Evolutionary conservation across 2,113 vertebrate species (phyloP).

Genomic region (Cebidichthys violaceus): DNA sequence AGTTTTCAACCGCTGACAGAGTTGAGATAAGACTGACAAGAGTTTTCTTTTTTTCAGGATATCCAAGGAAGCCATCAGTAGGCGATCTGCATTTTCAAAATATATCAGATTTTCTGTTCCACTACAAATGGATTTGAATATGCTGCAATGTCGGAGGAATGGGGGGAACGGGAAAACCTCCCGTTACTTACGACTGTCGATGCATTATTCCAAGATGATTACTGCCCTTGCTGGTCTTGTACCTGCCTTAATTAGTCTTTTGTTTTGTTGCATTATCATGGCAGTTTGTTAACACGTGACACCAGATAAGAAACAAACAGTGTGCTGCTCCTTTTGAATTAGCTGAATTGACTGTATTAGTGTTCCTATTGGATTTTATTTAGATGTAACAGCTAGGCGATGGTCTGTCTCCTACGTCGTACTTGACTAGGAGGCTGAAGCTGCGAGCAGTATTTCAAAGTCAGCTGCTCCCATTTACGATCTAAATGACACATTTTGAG

Average conservation of each 20-base stretch:
- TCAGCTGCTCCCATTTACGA: neutral
- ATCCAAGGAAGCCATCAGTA: neutral
- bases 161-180: neutral
- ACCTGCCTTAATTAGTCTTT: neutral
- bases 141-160: neutral
- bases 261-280: neutral
- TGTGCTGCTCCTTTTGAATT: neutral
- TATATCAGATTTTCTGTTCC: neutral
- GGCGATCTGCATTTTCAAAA: neutral
- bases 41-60: neutral
- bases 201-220: neutral
- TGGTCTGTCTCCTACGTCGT: neutral
- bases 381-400: neutral
- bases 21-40: neutral
- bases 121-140: neutral
- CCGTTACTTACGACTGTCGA: neutral
- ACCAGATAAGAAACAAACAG: neutral
- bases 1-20: neutral
- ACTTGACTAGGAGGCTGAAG: neutral
- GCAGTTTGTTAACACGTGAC: conserved; percentile 5
- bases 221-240: neutral
- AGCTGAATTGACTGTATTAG: neutral
- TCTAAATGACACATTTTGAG: neutral
- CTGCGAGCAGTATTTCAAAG: neutral
- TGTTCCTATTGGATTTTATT: conserved; percentile 16